A percentile compares a stretch with the other conserved stretches of the same genome.
Evolutionary conservation across 2,888 invertebrate genomes (phyloP).

Genomic region (Heliconius erato): DNA sequence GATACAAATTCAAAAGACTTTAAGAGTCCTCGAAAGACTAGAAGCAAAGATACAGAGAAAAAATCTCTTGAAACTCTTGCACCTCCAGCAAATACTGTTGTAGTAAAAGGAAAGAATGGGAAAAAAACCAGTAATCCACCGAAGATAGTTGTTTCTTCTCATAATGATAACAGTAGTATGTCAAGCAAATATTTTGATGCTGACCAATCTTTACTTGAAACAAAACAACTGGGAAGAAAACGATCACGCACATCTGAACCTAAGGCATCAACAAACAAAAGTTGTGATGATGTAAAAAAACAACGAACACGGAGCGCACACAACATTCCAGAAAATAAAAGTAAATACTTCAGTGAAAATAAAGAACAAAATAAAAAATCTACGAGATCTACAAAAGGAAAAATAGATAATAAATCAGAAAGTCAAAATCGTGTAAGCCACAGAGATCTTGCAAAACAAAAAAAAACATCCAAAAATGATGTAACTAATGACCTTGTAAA

Average conservation of each 20-base stretch:
- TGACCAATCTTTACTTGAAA: constrained; percentile 41
- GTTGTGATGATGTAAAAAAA: constrained; percentile 52
- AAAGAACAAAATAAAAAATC: constrained; percentile 49
- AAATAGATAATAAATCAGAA: constrained; percentile 57
- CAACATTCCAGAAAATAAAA: constrained; percentile 65
- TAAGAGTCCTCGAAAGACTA: constrained; percentile 23
- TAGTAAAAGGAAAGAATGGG: constrained; percentile 31
- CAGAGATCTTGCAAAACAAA: constrained; percentile 68
- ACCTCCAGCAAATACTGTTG: constrained; percentile 29
- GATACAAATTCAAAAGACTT: constrained; percentile 12
- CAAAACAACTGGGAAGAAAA: constrained; percentile 52
- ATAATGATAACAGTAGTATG: constrained; percentile 56
- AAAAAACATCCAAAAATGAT: constrained; percentile 67
- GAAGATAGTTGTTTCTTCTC: constrained; percentile 64
- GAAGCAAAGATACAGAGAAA: constrained; percentile 41
- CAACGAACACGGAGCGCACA: constrained; percentile 72
- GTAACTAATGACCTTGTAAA: constrained; percentile 82
- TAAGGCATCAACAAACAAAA: constrained; percentile 33
- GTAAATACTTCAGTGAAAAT: constrained; percentile 69
- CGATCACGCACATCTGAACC: constrained; percentile 55
- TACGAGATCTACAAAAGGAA: constrained; percentile 55
- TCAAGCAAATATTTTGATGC: constrained; percentile 70
- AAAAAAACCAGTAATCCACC: constrained; percentile 56
- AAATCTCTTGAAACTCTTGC: constrained; percentile 25
- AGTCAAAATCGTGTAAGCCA: constrained; percentile 74